Evolutionary conservation across 2,113 vertebrate genomes (phyloP).

Genomic region (Urocynchramus pylzowi): DNA sequence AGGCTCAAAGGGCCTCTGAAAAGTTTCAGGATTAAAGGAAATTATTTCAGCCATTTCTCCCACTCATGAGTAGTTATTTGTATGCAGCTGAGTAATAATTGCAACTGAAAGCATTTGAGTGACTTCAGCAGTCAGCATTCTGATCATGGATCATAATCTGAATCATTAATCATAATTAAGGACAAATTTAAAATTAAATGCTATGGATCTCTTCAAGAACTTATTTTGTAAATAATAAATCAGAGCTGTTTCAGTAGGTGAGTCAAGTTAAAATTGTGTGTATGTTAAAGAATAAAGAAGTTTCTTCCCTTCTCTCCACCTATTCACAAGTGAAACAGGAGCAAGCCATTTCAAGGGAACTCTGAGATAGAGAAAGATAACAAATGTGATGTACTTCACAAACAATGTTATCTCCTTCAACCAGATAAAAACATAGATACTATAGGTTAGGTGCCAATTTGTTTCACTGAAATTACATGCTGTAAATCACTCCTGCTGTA

Average conservation of each 20-base stretch:
- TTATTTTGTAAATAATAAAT: not conserved
- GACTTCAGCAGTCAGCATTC: not conserved
- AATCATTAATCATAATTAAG: not conserved
- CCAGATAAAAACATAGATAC: conserved; percentile 23
- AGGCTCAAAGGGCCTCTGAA: not conserved
- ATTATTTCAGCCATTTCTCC: not conserved
- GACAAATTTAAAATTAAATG: not conserved
- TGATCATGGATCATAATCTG: not conserved
- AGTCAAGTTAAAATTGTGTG: not conserved
- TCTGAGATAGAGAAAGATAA: not conserved
- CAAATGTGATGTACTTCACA: conserved; percentile 16
- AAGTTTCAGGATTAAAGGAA: not conserved
- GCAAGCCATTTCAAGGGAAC: not conserved
- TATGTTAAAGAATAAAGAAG: not conserved
- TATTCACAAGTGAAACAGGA: not conserved
- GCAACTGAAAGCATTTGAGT: not conserved
- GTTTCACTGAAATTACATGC: conserved; percentile 9
- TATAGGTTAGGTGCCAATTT: conserved; percentile 25
- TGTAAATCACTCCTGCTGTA: conserved; percentile 10
- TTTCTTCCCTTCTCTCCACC: not conserved
- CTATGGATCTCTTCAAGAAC: not conserved
- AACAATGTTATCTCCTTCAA: conserved; percentile 15
- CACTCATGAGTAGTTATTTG: not conserved
- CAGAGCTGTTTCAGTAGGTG: not conserved
- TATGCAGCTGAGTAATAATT: not conserved